A percentile compares a stretch with the other conserved stretches of the same genome.
Conservation (phyloP, 2,888 invertebrate genomes). For the Cactoblastis cactorum region DNA sequence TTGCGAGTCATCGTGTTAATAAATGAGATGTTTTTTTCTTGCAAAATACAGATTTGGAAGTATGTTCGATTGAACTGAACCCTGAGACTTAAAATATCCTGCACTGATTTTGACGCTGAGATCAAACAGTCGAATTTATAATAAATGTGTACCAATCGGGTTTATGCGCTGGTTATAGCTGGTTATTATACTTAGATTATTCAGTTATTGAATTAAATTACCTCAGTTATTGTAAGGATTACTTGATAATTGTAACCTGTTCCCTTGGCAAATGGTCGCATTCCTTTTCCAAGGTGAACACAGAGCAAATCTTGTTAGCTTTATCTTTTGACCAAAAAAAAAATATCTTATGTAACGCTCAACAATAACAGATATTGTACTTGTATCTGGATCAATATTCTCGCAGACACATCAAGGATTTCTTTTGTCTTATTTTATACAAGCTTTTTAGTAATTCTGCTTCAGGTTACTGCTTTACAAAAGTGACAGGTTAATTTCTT, state of each 20-base stretch:
- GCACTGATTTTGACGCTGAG: too few species aligned
- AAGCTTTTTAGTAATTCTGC: neutral
- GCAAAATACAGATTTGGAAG: neutral
- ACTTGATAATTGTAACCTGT: slow-evolving; percentile 21
- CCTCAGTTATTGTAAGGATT: slow-evolving; percentile 21
- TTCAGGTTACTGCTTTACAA: too few species aligned
- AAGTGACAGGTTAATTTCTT: too few species aligned
- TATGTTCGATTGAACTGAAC: too few species aligned
- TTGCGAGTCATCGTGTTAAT: neutral
- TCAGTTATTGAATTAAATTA: too few species aligned
- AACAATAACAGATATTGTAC: slow-evolving; percentile 26
- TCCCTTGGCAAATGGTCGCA: slow-evolving; percentile 50
- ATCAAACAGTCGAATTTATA: too few species aligned
- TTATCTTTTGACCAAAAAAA: slow-evolving; percentile 46
- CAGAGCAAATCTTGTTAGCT: slow-evolving; percentile 43
- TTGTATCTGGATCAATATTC: slow-evolving; percentile 7
- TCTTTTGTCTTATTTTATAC: neutral
- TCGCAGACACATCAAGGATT: neutral
- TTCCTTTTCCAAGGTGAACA: slow-evolving; percentile 70
- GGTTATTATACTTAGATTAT: too few species aligned
- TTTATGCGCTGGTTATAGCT: too few species aligned
- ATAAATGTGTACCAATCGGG: too few species aligned
- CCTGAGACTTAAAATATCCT: too few species aligned
- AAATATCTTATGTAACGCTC: slow-evolving; percentile 46
- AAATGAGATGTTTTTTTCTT: slow-evolving; percentile 4